Base-by-base conservation (phyloP, 2,888 invertebrate genomes). In the Drosophila atripex region DNA sequence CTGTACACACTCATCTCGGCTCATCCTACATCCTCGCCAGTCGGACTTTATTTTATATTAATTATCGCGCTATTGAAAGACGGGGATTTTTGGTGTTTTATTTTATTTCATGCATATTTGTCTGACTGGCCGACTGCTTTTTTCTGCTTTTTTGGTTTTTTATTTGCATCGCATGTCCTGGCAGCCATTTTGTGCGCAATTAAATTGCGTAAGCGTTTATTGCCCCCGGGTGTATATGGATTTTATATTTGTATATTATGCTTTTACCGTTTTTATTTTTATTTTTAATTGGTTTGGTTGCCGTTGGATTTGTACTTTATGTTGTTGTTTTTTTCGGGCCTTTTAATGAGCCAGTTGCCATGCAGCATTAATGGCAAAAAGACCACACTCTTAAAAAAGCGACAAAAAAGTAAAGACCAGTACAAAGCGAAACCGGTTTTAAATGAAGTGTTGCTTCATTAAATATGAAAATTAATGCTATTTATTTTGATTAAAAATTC, bases 151-250 rank as follows among this genome's bases (percentile, higher is more conserved):
- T 61, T 53, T 46, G 39, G 41, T 45, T 25, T 49, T 61, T 53
- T 51, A n/a, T 55, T 78, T 78, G 73, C 25, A 11, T 58, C 16
- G 38, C 52, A 25, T 53, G 41, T 53, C 35, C 55, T 47, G 69
- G 64, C 50, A 60, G 75, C 55, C 74, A 74, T 74, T 74, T 74
- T 75, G 84, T 72, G 75, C 50, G 77, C 83, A 84, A 88, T 84
- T 84, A 79, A 84, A 86, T 82, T 88, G 79, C 83, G 84, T 83
- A 82, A 87, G 68, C 88, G 83, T 75, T 84, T 84, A 88, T 84
- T 75, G 79, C 83, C 77, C 86, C 77, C 84, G 61, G 76, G 72
- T 61, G 88, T 75, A 70, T 72, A 73, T 72, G 78, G 43, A 69
- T 58, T 52, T 53, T 49, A 32, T 49, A 32, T 77, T 30, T 46